phyloP scores from a whole-genome alignment of 1,140 invertebrate genomes.

The Harlomillsia oculata region DNA sequence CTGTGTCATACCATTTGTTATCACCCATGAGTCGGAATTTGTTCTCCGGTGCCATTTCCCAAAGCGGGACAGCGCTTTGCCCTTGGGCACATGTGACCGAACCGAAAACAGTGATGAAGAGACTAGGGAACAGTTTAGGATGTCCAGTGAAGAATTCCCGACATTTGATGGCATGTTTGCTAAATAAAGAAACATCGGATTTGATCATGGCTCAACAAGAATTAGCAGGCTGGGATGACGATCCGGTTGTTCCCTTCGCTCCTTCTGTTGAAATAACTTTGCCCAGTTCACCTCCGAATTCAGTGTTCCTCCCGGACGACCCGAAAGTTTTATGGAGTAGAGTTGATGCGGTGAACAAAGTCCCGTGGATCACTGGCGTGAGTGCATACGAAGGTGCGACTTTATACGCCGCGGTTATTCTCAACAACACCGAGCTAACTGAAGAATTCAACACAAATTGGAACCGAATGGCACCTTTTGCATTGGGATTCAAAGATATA shows the following conservation, averaged over 20 bases:
- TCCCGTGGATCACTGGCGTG: constrained; percentile 17
- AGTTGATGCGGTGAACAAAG: neutral
- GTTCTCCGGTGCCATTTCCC: constrained; percentile 10
- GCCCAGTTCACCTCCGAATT: constrained; percentile 2
- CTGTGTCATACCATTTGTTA: constrained; percentile 8
- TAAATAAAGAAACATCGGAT: constrained; percentile 22
- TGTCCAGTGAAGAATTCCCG: constrained; percentile 9
- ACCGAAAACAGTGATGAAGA: constrained; percentile 11
- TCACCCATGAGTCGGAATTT: constrained; percentile 8
- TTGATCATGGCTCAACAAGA: constrained; percentile 17
- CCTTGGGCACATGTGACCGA: constrained; percentile 15
- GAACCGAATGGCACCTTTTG: constrained; percentile 20
- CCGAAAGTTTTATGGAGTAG: constrained; percentile 8
- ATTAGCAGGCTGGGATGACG: constrained; percentile 13
- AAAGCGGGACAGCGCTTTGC: constrained; percentile 8
- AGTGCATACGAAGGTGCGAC: constrained; percentile 16
- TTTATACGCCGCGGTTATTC: constrained; percentile 17
- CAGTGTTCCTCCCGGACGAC: constrained; percentile 14
- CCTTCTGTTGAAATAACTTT: constrained; percentile 7
- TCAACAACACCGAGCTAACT: constrained; percentile 18
- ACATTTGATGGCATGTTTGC: constrained; percentile 14
- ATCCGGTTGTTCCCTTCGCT: constrained; percentile 12
- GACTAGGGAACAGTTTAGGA: constrained; percentile 9
- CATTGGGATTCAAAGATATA: constrained; percentile 13
- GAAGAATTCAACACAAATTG: constrained; percentile 23